Evolutionary conservation across 1,140 invertebrate species (phyloP).

Genomic region (Panagrolaimus sp.): DNA sequence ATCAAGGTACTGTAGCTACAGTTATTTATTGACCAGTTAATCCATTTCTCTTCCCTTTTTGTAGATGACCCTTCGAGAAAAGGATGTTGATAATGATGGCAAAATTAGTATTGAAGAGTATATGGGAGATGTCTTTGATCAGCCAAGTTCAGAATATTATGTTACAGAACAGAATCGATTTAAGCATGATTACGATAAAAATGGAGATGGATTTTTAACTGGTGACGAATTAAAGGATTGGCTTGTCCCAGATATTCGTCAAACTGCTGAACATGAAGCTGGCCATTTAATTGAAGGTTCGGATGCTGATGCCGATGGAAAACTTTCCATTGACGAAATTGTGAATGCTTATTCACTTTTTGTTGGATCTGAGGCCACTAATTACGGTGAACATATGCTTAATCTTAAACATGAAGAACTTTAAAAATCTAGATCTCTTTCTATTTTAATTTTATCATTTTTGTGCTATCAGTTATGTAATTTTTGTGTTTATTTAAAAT

Average conservation of each 20-base stretch:
- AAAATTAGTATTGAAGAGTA: slow-evolving; percentile 60
- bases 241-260: slow-evolving; percentile 81
- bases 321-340: slow-evolving; percentile 78
- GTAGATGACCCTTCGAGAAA: slow-evolving; percentile 75
- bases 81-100: slow-evolving; percentile 79
- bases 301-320: slow-evolving; percentile 78
- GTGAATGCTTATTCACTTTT: slow-evolving; percentile 81
- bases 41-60: neutral
- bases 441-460: neutral
- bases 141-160: slow-evolving; percentile 72
- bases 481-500: too few relatives aligned
- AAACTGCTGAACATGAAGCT: slow-evolving; percentile 82
- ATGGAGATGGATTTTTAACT: slow-evolving; percentile 77
- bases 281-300: slow-evolving; percentile 81
- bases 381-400: slow-evolving; percentile 81
- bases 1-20: slow-evolving; percentile 60
- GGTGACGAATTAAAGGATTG: slow-evolving; percentile 76
- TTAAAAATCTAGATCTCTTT: slow-evolving; percentile 1
- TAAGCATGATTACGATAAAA: slow-evolving; percentile 77
- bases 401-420: slow-evolving; percentile 65
- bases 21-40: neutral
- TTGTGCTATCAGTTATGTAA: too few relatives aligned
- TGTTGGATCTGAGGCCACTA: slow-evolving; percentile 90
- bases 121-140: slow-evolving; percentile 58
- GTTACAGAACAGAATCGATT: slow-evolving; percentile 82